Evolutionary conservation across 2,113 vertebrate genomes (phyloP).

Genomic region (Dermatemys mawii): DNA sequence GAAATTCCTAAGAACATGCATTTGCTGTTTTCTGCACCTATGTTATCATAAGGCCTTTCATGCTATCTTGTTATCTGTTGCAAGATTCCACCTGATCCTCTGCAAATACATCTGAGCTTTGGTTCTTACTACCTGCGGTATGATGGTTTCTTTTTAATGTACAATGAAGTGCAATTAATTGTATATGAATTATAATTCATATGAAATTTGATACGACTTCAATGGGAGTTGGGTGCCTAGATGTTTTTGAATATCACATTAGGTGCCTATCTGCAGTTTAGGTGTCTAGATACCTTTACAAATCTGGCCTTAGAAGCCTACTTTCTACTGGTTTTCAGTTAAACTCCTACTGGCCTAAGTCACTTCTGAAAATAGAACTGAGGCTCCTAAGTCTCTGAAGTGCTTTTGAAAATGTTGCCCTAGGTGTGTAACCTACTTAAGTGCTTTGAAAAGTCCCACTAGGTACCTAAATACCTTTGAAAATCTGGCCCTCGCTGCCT

Average conservation of each 20-base stretch:
- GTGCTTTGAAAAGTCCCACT: not conserved
- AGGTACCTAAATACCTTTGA: not conserved
- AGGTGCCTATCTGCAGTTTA: not conserved
- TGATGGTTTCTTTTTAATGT: not conserved
- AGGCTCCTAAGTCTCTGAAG: not conserved
- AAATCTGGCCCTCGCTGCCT: not conserved
- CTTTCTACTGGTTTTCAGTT: not conserved
- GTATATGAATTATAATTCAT: not conserved
- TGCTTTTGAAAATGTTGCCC: not conserved
- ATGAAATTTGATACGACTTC: not conserved
- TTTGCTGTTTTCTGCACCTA: not conserved
- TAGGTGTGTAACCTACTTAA: not conserved
- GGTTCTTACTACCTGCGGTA: not conserved
- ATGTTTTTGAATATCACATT: not conserved
- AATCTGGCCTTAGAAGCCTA: not conserved
- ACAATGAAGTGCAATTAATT: not conserved
- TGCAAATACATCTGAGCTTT: not conserved
- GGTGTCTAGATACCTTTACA: not conserved
- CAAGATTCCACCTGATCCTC: not conserved
- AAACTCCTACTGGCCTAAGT: not conserved
- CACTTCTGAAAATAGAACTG: not conserved
- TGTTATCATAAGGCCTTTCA: fast-evolving
- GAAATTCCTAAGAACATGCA: not conserved
- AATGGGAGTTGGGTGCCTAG: not conserved
- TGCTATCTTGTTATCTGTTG: not conserved